Conservation (phyloP, 2,888 invertebrate species). For the Limnephilus auricula region DNA sequence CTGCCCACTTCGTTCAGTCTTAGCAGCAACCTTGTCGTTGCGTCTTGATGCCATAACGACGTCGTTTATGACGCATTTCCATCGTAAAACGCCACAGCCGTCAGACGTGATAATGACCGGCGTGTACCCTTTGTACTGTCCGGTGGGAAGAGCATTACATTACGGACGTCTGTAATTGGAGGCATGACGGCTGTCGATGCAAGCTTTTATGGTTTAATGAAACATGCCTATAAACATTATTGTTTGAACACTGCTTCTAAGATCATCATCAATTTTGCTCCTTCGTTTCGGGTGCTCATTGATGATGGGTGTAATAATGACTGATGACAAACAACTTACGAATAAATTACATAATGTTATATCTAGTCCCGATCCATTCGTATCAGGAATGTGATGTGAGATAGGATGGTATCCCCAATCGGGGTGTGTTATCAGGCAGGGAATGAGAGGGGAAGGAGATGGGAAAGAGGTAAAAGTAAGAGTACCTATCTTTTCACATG, state of each 20-base stretch:
- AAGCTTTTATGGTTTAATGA: not conserved
- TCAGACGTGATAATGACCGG: conserved; percentile 15
- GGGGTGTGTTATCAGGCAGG: too few relatives aligned
- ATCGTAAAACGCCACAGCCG: not conserved
- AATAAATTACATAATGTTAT: too few relatives aligned
- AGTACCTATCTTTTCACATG: too few relatives aligned
- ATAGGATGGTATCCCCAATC: too few relatives aligned
- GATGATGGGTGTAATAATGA: not conserved
- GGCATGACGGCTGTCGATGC: not conserved
- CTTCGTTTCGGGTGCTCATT: not conserved
- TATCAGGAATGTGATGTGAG: too few relatives aligned
- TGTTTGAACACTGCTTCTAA: not conserved
- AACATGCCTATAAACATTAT: not conserved
- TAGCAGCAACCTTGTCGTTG: not conserved
- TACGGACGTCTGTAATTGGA: not conserved
- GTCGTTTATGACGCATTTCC: conserved; percentile 9
- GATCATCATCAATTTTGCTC: not conserved
- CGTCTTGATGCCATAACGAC: not conserved
- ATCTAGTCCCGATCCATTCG: too few relatives aligned
- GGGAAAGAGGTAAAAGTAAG: too few relatives aligned
- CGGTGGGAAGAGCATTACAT: not conserved
- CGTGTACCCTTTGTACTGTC: not conserved
- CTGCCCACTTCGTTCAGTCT: not conserved
- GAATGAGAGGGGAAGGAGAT: too few relatives aligned
- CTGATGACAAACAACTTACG: not conserved